Conservation (phyloP, 2,113 vertebrate species). For the Fregata magnificens region DNA sequence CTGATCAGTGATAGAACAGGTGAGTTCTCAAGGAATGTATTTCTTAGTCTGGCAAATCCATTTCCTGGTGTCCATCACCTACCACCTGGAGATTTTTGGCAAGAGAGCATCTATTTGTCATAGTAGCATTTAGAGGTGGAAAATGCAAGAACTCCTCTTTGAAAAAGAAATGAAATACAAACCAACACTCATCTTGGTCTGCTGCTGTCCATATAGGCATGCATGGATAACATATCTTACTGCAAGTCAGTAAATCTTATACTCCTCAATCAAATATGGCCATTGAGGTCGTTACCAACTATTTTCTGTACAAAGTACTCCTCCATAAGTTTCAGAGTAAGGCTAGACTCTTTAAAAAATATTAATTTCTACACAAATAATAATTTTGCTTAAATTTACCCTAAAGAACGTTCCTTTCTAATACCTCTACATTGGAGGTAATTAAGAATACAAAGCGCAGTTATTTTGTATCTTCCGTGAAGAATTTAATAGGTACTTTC, state of each 20-base stretch:
- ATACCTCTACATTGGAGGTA: not conserved
- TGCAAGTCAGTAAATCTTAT: not conserved
- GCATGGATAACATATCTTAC: not conserved
- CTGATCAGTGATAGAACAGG: not conserved
- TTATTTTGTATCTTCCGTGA: not conserved
- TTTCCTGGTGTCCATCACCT: conserved; percentile 10
- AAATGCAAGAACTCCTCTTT: not conserved
- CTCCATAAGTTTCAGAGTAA: not conserved
- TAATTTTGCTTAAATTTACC: not conserved
- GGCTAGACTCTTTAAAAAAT: not conserved
- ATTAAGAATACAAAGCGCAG: not conserved
- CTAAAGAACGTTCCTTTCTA: not conserved
- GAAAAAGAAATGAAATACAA: not conserved
- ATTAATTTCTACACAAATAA: not conserved
- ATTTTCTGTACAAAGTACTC: not conserved
- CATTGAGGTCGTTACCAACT: not conserved
- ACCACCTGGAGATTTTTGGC: not conserved
- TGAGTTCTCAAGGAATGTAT: not conserved
- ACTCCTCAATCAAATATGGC: not conserved
- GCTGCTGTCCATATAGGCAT: not conserved
- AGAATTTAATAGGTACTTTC: not conserved
- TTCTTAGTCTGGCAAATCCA: not conserved
- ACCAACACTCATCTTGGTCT: not conserved
- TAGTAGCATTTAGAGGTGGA: not conserved
- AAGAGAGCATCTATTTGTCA: not conserved